phyloP scores from a whole-genome alignment of 2,113 vertebrate genomes.

The Ptyas mucosa region DNA sequence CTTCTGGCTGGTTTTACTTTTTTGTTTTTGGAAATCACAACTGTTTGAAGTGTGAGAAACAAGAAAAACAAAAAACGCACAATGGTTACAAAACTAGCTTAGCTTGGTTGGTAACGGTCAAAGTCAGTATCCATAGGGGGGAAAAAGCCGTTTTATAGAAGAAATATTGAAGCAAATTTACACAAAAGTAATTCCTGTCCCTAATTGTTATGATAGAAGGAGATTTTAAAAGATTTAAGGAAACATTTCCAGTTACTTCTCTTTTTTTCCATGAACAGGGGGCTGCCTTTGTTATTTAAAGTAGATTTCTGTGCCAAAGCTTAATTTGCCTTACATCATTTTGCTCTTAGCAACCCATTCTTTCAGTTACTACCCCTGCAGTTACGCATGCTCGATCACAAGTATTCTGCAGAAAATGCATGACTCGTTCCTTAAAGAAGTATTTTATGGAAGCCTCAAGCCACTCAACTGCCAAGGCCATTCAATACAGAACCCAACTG shows the following conservation, averaged over 20 bases:
- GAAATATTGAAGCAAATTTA: background rate
- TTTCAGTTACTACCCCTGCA: constrained; percentile 20
- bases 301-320: background rate
- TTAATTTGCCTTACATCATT: constrained; percentile 20
- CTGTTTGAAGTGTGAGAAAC: constrained; percentile 40
- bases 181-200: background rate
- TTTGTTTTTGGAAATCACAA: background rate
- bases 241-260: constrained; percentile 3
- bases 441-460: background rate
- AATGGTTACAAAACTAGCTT: background rate
- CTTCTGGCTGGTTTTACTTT: background rate
- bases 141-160: background rate
- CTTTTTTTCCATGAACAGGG: background rate
- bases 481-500: background rate
- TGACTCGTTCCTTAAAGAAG: constrained; percentile 38
- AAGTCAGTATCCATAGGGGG: constrained; percentile 14
- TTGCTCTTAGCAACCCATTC: constrained; percentile 33
- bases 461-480: background rate
- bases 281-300: background rate
- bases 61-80: constrained; percentile 46
- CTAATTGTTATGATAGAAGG: no score
- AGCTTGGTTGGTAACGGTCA: constrained; percentile 29
- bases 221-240: background rate
- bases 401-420: constrained; percentile 32
- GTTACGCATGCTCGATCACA: constrained; percentile 18